Base-by-base conservation (phyloP, 2,888 invertebrate genomes). In the Amblyjoppa proteus region DNA sequence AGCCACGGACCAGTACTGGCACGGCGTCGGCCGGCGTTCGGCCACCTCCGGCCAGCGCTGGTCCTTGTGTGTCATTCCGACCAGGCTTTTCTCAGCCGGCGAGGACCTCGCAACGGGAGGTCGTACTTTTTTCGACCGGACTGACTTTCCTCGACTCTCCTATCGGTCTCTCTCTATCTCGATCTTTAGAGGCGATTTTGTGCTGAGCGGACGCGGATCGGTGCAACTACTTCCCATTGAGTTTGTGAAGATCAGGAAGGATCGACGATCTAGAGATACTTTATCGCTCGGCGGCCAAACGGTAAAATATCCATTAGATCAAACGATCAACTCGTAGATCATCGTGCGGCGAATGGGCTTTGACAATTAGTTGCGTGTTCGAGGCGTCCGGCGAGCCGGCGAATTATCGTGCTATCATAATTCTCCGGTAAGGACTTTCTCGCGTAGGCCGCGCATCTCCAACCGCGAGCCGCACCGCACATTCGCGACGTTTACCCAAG, bases 331-430 rank as follows among this genome's bases (percentile, higher is more conserved):
- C 28, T 13, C 25, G 28, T 28, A 25, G 9, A 70, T 49, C 11
- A 51, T 34, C 6, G 20, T 20, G 20, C 25, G 38, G 66, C 49
- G 82, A 58, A 41, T 51, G 38, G 76, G 41, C 82, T 80, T 75
- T 25, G 28, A 79, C 78, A 56, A 66, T 79, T 69, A 53, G 25
- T 58, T 7, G 61, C 28, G 45, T 51, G 61, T 75, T 49, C 53
- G 56, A 34, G 20, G 41, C 53, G 28, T 66, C 56, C 68, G 70
- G 34, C 28, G 38, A 69, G 28, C 70, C 49, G 9, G 56, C 51
- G 81, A 85, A 87, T 87, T 83, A 87, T 81, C 76, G 69, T 71
- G 82, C 56, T 78, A 86, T 82, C 82, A 86, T 88, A 88, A 86
- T 87, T 82, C 87, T 83, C 53, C 45, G 56, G 56, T 71, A 53